A percentile compares a stretch with the other conserved stretches of the same genome.
phyloP scores from a whole-genome alignment of 53 echinoderm and acorn worm genomes.

The Luidia sarsii region DNA sequence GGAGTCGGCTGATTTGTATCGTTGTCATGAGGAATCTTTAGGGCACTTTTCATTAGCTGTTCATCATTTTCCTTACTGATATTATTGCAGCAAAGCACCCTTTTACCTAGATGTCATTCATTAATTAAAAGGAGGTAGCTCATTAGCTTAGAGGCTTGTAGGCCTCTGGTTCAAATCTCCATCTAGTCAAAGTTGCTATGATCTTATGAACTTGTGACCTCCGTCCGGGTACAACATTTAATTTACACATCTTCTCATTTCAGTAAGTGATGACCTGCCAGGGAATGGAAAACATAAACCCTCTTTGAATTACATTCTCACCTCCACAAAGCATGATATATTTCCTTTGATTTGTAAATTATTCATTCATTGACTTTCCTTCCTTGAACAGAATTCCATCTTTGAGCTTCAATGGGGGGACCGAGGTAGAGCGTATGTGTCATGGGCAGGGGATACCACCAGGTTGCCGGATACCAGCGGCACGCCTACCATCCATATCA shows the following conservation, averaged over 20 bases:
- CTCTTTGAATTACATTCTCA: too few relatives aligned
- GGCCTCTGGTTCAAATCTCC: too few relatives aligned
- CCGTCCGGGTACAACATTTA: too few relatives aligned
- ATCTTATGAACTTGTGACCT: too few relatives aligned
- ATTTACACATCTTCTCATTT: background rate
- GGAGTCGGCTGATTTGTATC: too few relatives aligned
- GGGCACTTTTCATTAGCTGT: too few relatives aligned
- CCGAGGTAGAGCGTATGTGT: slow-evolving; percentile 72
- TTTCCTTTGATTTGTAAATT: background rate
- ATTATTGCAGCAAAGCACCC: slow-evolving; percentile 57
- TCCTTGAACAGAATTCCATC: slow-evolving; percentile 53
- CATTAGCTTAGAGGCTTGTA: too few relatives aligned
- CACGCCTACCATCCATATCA: slow-evolving; percentile 68
- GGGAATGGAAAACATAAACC: background rate
- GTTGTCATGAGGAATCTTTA: too few relatives aligned
- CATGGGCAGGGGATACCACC: slow-evolving; percentile 85
- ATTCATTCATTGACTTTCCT: background rate
- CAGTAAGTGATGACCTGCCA: background rate
- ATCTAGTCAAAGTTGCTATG: too few relatives aligned
- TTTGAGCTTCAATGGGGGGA: slow-evolving; percentile 97
- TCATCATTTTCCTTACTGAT: too few relatives aligned
- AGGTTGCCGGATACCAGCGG: slow-evolving; percentile 30
- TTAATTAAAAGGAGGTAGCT: too few relatives aligned
- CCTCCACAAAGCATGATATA: too few relatives aligned
- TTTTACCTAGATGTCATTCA: slow-evolving; percentile 77